phyloP scores from a whole-genome alignment of 2,888 invertebrate species.

The Lasioglossum zephyrum region DNA sequence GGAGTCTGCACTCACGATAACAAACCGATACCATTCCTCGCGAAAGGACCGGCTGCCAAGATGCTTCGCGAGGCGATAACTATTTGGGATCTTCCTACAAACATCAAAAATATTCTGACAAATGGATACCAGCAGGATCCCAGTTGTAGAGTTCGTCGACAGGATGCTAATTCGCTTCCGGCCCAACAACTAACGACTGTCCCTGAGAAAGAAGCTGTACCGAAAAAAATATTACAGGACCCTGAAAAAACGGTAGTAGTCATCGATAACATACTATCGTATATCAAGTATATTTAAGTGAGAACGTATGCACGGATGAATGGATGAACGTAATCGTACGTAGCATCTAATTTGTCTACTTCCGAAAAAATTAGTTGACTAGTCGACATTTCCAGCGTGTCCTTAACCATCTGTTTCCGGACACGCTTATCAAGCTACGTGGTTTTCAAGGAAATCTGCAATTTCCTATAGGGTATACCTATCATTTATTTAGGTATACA shows the following conservation, averaged over 20 bases:
- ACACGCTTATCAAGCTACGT: background rate
- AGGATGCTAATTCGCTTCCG: conserved; percentile 21
- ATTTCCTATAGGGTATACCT: background rate
- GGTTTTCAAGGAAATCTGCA: background rate
- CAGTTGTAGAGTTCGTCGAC: conserved; percentile 53
- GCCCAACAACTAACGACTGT: conserved; percentile 6
- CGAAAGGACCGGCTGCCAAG: conserved; percentile 71
- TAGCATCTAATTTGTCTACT: background rate
- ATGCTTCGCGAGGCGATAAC: conserved; percentile 53
- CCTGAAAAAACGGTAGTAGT: conserved; percentile 53
- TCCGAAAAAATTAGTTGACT: background rate
- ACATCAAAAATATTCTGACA: conserved; percentile 56
- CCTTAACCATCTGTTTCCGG: background rate
- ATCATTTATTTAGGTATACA: background rate
- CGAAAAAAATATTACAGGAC: conserved; percentile 50
- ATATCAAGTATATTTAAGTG: too few relatives aligned
- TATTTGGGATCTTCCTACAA: conserved; percentile 67
- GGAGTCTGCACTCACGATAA: conserved; percentile 60
- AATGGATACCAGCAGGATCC: conserved; percentile 47
- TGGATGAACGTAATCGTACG: background rate
- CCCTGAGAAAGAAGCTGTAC: conserved; percentile 21
- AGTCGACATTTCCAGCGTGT: background rate
- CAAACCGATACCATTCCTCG: conserved; percentile 66
- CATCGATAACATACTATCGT: background rate
- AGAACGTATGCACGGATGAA: too few relatives aligned